Percentiles rank a stretch among this genome's conserved stretches.
These are phyloP conservation scores for Galaxias olidus DNA, from an alignment of 2,797 vertebrate genomes.

Conservation along the genomic window DNA sequence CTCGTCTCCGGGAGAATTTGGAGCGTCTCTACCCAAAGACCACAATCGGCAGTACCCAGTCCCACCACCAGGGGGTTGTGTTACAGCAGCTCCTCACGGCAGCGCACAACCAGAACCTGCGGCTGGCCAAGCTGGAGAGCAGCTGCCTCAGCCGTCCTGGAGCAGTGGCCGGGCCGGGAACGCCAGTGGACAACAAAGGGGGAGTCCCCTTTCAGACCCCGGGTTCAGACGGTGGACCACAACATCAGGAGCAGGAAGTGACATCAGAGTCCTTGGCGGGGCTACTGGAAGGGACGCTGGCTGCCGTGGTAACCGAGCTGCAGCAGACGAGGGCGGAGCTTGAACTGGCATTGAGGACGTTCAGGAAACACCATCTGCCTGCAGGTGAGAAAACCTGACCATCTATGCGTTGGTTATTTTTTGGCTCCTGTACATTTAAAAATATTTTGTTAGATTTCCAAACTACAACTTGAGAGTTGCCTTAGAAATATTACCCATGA, in stretches of 20 bases:
- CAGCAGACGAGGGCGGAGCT: constrained; percentile 69
- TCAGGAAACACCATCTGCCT: constrained; percentile 72
- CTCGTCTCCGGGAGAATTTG: constrained; percentile 58
- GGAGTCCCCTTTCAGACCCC: constrained; percentile 38
- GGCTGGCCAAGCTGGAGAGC: constrained; percentile 77
- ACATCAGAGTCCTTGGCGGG: constrained; percentile 13
- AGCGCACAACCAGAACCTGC: constrained; percentile 60
- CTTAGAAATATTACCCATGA: no score
- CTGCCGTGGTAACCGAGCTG: constrained; percentile 62
- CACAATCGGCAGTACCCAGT: constrained; percentile 23
- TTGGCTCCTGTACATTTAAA: neutral
- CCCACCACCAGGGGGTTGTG: constrained; percentile 48
- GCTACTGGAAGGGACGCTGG: constrained; percentile 52
- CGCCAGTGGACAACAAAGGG: constrained; percentile 28
- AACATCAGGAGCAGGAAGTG: constrained; percentile 57
- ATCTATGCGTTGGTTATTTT: constrained; percentile 22
- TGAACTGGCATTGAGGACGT: constrained; percentile 62
- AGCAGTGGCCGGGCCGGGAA: constrained; percentile 6
- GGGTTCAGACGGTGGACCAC: constrained; percentile 1
- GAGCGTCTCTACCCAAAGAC: constrained; percentile 37
- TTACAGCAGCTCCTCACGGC: constrained; percentile 77
- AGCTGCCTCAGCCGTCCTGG: constrained; percentile 52
- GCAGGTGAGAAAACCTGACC: constrained; percentile 77
- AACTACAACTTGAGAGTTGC: no score
- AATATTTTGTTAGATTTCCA: no score